A percentile compares a stretch with the other conserved stretches of the same genome.
Evolutionary conservation across 1,140 invertebrate species (phyloP).

Genomic region (Nephila pilipes): DNA sequence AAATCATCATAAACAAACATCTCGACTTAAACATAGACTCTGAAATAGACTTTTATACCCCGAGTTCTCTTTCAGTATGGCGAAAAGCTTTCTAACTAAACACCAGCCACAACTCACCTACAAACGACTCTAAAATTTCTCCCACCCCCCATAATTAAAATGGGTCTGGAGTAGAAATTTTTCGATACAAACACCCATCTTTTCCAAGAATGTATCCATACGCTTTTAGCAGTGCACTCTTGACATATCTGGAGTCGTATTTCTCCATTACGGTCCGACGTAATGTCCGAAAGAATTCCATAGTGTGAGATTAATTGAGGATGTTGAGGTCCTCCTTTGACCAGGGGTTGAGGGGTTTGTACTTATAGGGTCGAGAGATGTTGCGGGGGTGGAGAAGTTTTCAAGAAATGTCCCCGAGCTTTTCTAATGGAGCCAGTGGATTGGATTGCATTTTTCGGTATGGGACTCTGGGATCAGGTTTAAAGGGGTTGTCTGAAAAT

Average conservation of each 20-base stretch:
- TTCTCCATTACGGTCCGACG: not conserved
- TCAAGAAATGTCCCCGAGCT: not conserved
- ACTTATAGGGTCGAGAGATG: not conserved
- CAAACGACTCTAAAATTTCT: not conserved
- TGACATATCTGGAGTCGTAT: not conserved
- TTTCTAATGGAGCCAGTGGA: not conserved
- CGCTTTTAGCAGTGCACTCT: not conserved
- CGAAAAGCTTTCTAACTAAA: too few relatives aligned
- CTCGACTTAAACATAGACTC: too few relatives aligned
- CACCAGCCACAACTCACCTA: not conserved
- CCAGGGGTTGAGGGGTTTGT: not conserved
- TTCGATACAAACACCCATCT: not conserved
- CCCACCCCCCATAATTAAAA: constrained; percentile 23
- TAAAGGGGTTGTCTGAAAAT: not conserved
- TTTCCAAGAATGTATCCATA: not conserved
- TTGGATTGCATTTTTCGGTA: not conserved
- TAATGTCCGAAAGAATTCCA: constrained; percentile 18
- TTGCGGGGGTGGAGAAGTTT: not conserved
- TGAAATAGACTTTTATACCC: too few relatives aligned
- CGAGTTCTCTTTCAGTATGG: too few relatives aligned
- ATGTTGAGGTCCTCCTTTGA: not conserved
- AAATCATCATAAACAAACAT: too few relatives aligned
- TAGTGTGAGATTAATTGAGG: constrained; percentile 7
- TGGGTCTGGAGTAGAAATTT: not conserved
- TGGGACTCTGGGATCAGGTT: not conserved